Percentiles rank a stretch among this genome's conserved stretches.
Evolutionary conservation across 1,140 invertebrate species (phyloP).

Genomic region (Hetaerina americana): DNA sequence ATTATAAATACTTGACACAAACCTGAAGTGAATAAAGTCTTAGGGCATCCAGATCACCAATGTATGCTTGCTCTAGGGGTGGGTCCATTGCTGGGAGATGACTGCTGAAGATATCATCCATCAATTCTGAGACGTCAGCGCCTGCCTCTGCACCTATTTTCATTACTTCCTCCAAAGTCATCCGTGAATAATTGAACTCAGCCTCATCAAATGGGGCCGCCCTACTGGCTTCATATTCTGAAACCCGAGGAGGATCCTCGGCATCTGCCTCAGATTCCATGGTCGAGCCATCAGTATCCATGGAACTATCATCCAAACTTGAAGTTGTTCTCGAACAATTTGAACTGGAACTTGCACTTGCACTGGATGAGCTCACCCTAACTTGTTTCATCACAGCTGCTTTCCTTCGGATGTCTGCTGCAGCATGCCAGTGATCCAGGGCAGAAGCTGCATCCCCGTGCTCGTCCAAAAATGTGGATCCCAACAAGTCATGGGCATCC

Average conservation of each 20-base stretch:
- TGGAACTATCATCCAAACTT: not conserved
- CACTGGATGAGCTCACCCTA: constrained; percentile 22
- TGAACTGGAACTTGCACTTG: no score
- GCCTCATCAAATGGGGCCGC: not conserved
- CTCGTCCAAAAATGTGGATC: constrained; percentile 70
- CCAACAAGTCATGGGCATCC: constrained; percentile 72
- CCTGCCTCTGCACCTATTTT: not conserved
- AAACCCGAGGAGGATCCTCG: not conserved
- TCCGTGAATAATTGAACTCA: not conserved
- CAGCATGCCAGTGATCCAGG: constrained; percentile 21
- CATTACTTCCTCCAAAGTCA: not conserved
- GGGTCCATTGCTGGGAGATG: not conserved
- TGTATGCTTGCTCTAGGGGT: not conserved
- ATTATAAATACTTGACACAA: not conserved
- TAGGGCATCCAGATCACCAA: not conserved
- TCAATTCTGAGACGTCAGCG: not conserved
- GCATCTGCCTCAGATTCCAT: not conserved
- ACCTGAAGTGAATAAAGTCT: not conserved
- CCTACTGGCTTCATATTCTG: not conserved
- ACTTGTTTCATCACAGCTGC: constrained; percentile 36
- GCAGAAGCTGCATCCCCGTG: constrained; percentile 45
- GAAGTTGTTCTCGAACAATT: no score
- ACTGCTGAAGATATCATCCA: not conserved
- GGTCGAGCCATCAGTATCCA: not conserved
- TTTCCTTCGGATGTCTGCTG: constrained; percentile 21